These are phyloP conservation scores for Ginglymostoma cirratum DNA, from an alignment of 2,113 vertebrate genomes.

Conservation along the genomic window DNA sequence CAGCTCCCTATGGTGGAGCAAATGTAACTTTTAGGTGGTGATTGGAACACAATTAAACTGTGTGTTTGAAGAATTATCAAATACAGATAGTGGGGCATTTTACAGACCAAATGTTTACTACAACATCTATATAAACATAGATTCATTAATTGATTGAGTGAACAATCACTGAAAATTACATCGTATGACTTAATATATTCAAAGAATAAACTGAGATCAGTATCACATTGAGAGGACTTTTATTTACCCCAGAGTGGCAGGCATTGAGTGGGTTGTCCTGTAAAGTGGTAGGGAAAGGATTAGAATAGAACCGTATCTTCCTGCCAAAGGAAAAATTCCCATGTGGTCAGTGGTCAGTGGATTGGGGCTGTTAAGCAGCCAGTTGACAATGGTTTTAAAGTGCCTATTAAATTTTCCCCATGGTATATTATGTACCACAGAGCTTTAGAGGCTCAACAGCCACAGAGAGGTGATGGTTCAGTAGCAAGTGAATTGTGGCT, in stretches of 20 bases:
- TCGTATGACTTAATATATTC: neutral
- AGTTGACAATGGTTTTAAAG: neutral
- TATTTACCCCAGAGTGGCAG: neutral
- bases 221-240: neutral
- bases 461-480: neutral
- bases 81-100: conserved; percentile 7
- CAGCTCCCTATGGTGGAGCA: neutral
- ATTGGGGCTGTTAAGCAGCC: neutral
- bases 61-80: neutral
- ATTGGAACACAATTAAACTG: neutral
- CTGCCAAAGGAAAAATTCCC: neutral
- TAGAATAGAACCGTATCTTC: too few relatives aligned
- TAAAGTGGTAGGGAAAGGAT: too few relatives aligned
- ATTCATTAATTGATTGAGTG: neutral
- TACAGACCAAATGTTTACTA: neutral
- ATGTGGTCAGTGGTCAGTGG: neutral
- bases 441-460: neutral
- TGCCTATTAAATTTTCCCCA: neutral
- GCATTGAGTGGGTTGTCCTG: too few relatives aligned
- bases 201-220: neutral
- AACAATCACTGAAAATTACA: neutral
- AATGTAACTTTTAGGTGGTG: neutral
- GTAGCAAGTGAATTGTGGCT: neutral
- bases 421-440: too few relatives aligned
- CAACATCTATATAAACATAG: neutral